Conservation (phyloP, 2,888 invertebrate species). For the Melitaea athalia region DNA sequence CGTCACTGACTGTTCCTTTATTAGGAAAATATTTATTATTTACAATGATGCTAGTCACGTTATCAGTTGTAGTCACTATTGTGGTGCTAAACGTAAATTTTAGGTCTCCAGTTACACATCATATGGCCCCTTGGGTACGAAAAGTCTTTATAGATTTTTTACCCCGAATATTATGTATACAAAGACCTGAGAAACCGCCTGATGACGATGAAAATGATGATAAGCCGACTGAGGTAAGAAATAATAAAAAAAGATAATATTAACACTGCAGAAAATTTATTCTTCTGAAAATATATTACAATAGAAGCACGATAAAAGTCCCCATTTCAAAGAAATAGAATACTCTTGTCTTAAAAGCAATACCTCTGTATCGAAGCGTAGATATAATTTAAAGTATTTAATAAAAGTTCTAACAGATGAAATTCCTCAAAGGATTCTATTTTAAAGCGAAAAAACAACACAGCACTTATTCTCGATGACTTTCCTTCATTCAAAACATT, state of each 20-base stretch:
- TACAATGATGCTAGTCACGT: slow-evolving; percentile 96
- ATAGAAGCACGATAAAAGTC: background rate
- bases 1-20: slow-evolving; percentile 94
- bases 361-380: slow-evolving; percentile 40
- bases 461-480: slow-evolving; percentile 58
- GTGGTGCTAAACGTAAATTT: slow-evolving; percentile 97
- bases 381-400: slow-evolving; percentile 68
- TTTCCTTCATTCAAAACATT: slow-evolving; percentile 69
- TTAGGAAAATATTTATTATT: slow-evolving; percentile 96
- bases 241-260: slow-evolving; percentile 37
- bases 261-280: background rate
- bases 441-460: slow-evolving; percentile 63
- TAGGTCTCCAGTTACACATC: slow-evolving; percentile 94
- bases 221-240: slow-evolving; percentile 77
- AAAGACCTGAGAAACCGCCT: slow-evolving; percentile 91
- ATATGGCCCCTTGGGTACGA: slow-evolving; percentile 95
- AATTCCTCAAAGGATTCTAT: slow-evolving; percentile 61
- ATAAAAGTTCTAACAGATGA: slow-evolving; percentile 62
- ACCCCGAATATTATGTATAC: slow-evolving; percentile 93
- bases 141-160: slow-evolving; percentile 92
- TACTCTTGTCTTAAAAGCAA: slow-evolving; percentile 8
- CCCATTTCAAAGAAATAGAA: background rate
- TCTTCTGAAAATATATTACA: slow-evolving; percentile 1
- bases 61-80: slow-evolving; percentile 96
- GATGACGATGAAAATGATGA: slow-evolving; percentile 83